Evolutionary conservation across 2,797 vertebrate species (phyloP), one percentile per base, ranked within the genome.

Genomic region (Hyperoplus immaculatus): DNA sequence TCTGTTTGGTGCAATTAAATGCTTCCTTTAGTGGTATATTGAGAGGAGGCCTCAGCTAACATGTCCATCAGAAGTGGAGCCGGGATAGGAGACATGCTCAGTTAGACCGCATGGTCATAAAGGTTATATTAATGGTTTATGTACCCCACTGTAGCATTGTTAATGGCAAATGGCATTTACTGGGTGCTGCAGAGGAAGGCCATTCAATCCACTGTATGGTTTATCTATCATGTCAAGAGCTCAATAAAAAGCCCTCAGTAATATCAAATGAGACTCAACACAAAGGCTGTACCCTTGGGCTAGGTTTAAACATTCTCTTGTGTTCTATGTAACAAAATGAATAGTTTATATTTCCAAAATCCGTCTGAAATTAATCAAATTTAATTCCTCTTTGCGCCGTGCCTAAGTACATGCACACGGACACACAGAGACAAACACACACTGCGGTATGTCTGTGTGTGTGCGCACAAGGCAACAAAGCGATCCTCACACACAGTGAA

Each of bases 131-230:
- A 95, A 93, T 92, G 90, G 90, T 94, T 95, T 94, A 93, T 94
- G 94, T 94, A 93, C 92, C 90, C 88, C 89, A 88, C 87, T 94
- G 89, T 90, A 91, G 91, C 77, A 93, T 94, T 95, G 93, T 94
- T 95, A 95, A 95, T 95, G 91, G 92, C 93, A 93, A 94, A 94
- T 93, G 92, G 89, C 94, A 95, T 95, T 95, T 94, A 90, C 94
- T 92, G 86, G 87, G 85, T 93, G 93, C 89, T 92, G 90, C 91
- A 90, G 90, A 92, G 67, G 89, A 89, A 92, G 93, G 88, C 90
- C 85, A 91, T 94, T 94, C 92, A 92, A 92, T 93, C 89, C 91
- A 88, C 88, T 91, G 87, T 94, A 93, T 91, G 92, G 89, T 94
- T 95, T 94, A 94, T 95, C 93, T 95, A 91, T 95, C 93, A 94